Percentiles rank a stretch among this genome's conserved stretches.
Evolutionary conservation across 2,797 vertebrate genomes (phyloP).

Genomic region (Platalea minor): DNA sequence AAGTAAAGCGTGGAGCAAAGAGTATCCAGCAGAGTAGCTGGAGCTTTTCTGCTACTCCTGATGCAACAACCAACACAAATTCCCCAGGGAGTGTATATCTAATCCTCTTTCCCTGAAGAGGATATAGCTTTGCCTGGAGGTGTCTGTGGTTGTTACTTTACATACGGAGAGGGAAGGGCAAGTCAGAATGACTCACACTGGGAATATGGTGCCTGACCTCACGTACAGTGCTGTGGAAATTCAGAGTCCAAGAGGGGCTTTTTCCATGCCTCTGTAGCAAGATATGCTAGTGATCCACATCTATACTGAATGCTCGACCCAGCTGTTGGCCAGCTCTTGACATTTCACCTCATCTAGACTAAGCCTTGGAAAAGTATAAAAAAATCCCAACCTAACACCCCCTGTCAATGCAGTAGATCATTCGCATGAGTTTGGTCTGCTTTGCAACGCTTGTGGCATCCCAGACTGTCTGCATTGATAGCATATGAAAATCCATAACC

Average conservation of each 20-base stretch:
- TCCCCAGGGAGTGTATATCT: slow-evolving; percentile 1
- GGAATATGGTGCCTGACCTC: not conserved
- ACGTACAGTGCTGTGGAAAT: not conserved
- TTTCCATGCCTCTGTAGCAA: not conserved
- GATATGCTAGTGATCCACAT: not conserved
- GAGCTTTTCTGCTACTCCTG: not conserved
- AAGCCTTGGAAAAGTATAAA: not conserved
- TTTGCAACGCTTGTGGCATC: not conserved
- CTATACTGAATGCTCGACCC: not conserved
- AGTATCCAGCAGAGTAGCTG: not conserved
- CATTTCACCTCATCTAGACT: slow-evolving; percentile 18
- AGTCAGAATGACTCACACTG: not conserved
- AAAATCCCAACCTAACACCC: not conserved
- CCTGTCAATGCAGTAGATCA: not conserved
- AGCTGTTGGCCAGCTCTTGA: slow-evolving; percentile 27
- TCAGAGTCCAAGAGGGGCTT: not conserved
- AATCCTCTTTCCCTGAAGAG: not conserved
- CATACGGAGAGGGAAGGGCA: not conserved
- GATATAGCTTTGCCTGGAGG: not conserved
- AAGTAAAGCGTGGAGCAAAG: not conserved
- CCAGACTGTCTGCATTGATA: not conserved
- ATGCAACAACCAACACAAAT: not conserved
- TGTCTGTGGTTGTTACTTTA: not conserved
- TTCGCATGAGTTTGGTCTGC: not conserved
- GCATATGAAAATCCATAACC: not conserved